These are phyloP conservation scores for Aricia agestis DNA, from an alignment of 1,140 invertebrate genomes.

Conservation along the genomic window DNA sequence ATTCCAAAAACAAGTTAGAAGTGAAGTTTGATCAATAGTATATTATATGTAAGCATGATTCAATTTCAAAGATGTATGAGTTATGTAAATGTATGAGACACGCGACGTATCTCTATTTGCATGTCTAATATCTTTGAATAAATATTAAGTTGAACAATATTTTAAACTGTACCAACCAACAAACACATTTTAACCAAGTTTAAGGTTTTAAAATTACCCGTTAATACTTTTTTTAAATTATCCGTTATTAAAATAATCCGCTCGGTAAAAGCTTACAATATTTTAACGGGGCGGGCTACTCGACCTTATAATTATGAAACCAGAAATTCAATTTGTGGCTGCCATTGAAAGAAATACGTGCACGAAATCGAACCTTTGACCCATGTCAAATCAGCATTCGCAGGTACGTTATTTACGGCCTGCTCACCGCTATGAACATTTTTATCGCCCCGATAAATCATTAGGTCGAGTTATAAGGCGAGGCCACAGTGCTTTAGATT, in stretches of 20 bases:
- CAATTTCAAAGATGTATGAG: too few species aligned
- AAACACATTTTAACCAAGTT: too few species aligned
- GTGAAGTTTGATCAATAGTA: too few species aligned
- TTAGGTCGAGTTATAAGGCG: conserved; percentile 41
- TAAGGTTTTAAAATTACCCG: too few species aligned
- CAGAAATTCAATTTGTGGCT: background rate
- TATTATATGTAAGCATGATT: too few species aligned
- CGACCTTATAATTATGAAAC: background rate
- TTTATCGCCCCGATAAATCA: conserved; percentile 65
- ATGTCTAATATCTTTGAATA: too few species aligned
- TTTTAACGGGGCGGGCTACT: background rate
- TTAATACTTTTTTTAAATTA: background rate
- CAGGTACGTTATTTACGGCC: conserved; percentile 69
- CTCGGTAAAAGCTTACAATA: background rate
- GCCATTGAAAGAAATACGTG: conserved; percentile 12
- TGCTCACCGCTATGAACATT: conserved; percentile 62
- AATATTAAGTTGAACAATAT: too few species aligned
- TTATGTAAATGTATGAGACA: too few species aligned
- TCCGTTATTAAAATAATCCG: background rate
- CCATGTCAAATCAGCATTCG: conserved; percentile 70
- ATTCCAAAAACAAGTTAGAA: too few species aligned
- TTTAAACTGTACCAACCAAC: too few species aligned
- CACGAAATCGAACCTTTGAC: conserved; percentile 43
- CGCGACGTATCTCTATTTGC: too few species aligned
- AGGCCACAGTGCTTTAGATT: too few species aligned